phyloP scores from a whole-genome alignment of 2,888 invertebrate species.

The Clunio marinus region DNA sequence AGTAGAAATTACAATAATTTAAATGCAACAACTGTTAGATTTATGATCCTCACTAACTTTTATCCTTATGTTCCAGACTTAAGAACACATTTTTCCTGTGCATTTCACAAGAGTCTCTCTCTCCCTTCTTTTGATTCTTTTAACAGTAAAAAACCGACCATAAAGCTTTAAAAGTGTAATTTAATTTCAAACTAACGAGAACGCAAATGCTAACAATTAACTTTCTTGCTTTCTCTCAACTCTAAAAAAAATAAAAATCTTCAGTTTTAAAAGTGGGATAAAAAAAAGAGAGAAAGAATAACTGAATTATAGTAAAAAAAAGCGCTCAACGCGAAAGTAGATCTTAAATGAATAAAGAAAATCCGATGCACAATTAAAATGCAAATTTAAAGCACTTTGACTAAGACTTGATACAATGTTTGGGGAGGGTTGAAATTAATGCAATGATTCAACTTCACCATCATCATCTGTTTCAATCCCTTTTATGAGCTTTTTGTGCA shows the following conservation, averaged over 20 bases:
- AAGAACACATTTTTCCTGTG: constrained; percentile 25
- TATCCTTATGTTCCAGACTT: constrained; percentile 30
- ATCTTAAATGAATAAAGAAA: constrained; percentile 22
- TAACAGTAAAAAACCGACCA: constrained; percentile 22
- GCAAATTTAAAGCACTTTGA: constrained; percentile 22
- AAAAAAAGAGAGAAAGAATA: neutral
- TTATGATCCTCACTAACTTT: constrained; percentile 26
- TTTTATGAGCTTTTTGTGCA: neutral
- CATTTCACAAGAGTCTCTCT: neutral
- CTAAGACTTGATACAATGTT: neutral
- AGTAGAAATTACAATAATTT: constrained; percentile 17
- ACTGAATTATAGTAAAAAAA: constrained; percentile 6
- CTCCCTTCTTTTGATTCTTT: neutral
- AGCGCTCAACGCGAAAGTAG: neutral
- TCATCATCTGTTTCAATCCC: constrained; percentile 26
- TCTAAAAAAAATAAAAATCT: too few relatives aligned
- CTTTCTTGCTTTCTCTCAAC: constrained; percentile 11
- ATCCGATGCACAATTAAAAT: constrained; percentile 31
- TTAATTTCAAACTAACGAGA: constrained; percentile 37
- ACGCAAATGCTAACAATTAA: constrained; percentile 37
- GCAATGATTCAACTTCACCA: constrained; percentile 28
- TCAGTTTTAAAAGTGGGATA: neutral
- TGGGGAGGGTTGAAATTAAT: constrained; percentile 26
- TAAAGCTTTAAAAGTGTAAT: constrained; percentile 37
- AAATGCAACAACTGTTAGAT: constrained; percentile 35